Evolutionary conservation across 1,140 invertebrate species (phyloP).

Genomic region (Aphidius gifuensis): DNA sequence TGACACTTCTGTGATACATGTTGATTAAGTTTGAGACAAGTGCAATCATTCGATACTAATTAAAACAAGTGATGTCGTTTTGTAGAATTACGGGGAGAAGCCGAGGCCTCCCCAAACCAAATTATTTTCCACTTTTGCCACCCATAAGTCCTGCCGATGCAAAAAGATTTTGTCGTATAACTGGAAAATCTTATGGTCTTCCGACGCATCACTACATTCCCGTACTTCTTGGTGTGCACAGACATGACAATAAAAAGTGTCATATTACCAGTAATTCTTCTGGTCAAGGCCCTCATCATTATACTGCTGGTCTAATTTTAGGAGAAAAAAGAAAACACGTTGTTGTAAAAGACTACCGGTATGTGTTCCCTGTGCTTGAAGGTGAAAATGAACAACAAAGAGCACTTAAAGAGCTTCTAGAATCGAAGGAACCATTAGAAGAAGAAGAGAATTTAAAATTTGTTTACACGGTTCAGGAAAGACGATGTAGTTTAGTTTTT

Average conservation of each 20-base stretch:
- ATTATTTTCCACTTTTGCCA: constrained; percentile 79
- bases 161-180: constrained; percentile 75
- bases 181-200: constrained; percentile 74
- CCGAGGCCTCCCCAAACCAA: constrained; percentile 74
- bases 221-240: constrained; percentile 63
- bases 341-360: constrained; percentile 67
- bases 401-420: constrained; percentile 60
- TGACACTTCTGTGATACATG: too few species aligned
- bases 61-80: constrained; percentile 58
- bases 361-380: constrained; percentile 70
- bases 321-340: constrained; percentile 66
- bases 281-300: constrained; percentile 59
- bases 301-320: constrained; percentile 55
- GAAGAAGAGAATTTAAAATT: constrained; percentile 60
- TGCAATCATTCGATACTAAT: too few species aligned
- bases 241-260: constrained; percentile 59
- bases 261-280: constrained; percentile 65
- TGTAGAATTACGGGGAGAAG: constrained; percentile 80
- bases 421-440: constrained; percentile 57
- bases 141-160: constrained; percentile 78
- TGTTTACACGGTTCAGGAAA: constrained; percentile 74
- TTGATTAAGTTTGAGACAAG: too few species aligned
- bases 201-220: constrained; percentile 78
- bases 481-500: constrained; percentile 72
- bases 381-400: constrained; percentile 64